These are phyloP conservation scores for Schizothorax lantsangensis DNA, from an alignment of 2,797 vertebrate genomes.

Conservation along the genomic window DNA sequence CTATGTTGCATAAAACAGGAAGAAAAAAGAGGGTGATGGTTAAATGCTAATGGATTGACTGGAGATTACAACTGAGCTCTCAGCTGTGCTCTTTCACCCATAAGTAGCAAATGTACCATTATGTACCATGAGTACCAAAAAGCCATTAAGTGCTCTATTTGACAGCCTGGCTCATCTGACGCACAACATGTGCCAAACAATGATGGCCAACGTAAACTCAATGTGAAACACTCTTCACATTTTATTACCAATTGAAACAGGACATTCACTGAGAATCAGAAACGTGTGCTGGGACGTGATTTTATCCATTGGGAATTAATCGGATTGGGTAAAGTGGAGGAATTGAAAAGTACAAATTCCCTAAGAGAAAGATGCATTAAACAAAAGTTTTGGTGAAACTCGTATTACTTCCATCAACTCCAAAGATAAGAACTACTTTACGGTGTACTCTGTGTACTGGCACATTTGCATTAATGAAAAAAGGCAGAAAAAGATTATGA, in stretches of 20 bases:
- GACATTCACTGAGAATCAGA: background rate
- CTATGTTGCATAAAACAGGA: background rate
- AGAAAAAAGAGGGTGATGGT: constrained; percentile 19
- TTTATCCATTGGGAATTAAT: background rate
- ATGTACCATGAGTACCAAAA: background rate
- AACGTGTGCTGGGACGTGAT: background rate
- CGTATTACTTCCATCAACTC: background rate
- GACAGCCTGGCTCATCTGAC: background rate
- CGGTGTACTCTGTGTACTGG: background rate
- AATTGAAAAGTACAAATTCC: background rate
- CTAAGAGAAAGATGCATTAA: background rate
- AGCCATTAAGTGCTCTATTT: constrained; percentile 1
- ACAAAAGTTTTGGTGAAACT: background rate
- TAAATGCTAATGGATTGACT: constrained; percentile 24
- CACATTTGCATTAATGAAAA: background rate
- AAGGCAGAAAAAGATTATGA: background rate
- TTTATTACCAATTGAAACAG: background rate
- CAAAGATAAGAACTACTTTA: background rate
- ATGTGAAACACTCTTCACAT: background rate
- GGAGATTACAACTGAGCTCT: background rate
- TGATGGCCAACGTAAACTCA: background rate
- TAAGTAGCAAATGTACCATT: constrained; percentile 9
- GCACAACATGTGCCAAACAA: background rate
- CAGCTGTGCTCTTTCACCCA: background rate
- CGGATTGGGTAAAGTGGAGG: background rate